Evolutionary conservation across 1,140 invertebrate species (phyloP).

Genomic region (Bombus pascuorum): DNA sequence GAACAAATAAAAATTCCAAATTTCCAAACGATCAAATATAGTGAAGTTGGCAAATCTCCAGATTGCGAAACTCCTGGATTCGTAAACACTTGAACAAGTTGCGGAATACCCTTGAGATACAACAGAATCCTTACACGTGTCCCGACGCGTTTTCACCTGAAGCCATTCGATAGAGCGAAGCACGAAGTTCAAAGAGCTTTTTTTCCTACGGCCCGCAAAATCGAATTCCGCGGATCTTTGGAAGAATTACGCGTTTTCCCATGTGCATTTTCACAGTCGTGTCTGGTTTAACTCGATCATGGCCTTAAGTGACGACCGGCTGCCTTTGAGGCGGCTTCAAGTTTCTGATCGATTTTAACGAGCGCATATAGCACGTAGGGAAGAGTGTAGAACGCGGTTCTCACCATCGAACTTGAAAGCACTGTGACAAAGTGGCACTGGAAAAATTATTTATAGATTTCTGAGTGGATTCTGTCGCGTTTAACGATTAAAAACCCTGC

Average conservation of each 20-base stretch:
- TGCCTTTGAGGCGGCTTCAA: slow-evolving; percentile 13
- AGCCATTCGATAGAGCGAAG: background rate
- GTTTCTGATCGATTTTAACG: slow-evolving; percentile 31
- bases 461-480: background rate
- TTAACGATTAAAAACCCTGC: background rate
- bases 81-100: too few relatives aligned
- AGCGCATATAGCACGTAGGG: background rate
- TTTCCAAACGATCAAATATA: too few relatives aligned
- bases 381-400: background rate
- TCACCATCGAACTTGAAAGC: background rate
- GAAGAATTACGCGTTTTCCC: background rate
- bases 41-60: too few relatives aligned
- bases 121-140: too few relatives aligned
- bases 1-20: too few relatives aligned
- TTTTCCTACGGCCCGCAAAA: background rate
- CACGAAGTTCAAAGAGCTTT: background rate
- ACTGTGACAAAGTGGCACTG: slow-evolving; percentile 4
- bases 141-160: background rate
- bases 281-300: slow-evolving; percentile 29
- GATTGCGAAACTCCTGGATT: too few relatives aligned
- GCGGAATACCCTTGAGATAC: too few relatives aligned
- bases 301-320: background rate
- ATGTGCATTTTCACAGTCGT: background rate
- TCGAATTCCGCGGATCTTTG: background rate
- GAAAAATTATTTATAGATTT: background rate